Percentiles rank a stretch among this genome's conserved stretches.
phyloP scores from a whole-genome alignment of 2,888 invertebrate species.

The Ceraclea dissimilis region DNA sequence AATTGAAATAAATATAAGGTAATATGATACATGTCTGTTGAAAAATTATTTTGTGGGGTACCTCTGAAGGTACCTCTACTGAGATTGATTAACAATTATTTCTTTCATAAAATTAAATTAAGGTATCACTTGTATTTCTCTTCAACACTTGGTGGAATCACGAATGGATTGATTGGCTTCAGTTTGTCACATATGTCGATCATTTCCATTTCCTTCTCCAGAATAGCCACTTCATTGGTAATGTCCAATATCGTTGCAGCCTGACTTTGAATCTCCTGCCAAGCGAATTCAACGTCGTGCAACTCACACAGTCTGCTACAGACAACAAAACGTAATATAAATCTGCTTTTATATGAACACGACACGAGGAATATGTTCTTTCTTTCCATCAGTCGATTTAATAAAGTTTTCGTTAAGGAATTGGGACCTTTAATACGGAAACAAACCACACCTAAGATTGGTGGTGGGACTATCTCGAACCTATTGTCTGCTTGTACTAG shows the following conservation, averaged over 20 bases:
- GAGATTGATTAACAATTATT: too few relatives aligned
- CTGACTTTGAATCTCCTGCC: slow-evolving; percentile 58
- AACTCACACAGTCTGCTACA: slow-evolving; percentile 65
- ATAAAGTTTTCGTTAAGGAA: slow-evolving; percentile 57
- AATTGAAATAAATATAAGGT: too few relatives aligned
- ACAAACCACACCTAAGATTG: slow-evolving; percentile 77
- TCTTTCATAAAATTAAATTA: background rate
- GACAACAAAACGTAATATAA: slow-evolving; percentile 73
- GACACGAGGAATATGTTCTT: slow-evolving; percentile 78
- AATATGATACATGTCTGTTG: too few relatives aligned
- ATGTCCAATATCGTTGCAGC: slow-evolving; percentile 15
- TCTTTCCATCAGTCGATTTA: slow-evolving; percentile 64
- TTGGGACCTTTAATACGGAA: slow-evolving; percentile 77
- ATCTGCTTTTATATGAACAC: slow-evolving; percentile 57
- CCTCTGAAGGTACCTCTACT: too few relatives aligned
- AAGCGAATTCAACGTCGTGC: slow-evolving; percentile 67
- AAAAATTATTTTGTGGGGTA: too few relatives aligned
- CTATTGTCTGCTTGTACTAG: slow-evolving; percentile 61
- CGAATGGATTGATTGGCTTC: slow-evolving; percentile 13
- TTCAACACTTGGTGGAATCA: slow-evolving; percentile 13
- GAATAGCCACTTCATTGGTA: slow-evolving; percentile 3
- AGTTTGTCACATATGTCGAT: slow-evolving; percentile 20
- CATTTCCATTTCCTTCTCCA: slow-evolving; percentile 12
- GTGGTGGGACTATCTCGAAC: slow-evolving; percentile 71
- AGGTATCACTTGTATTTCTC: slow-evolving; percentile 19